A percentile compares a stretch with the other conserved stretches of the same genome.
These are phyloP conservation scores for Geococcyx californianus DNA, from an alignment of 2,113 vertebrate genomes.

Conservation along the genomic window DNA sequence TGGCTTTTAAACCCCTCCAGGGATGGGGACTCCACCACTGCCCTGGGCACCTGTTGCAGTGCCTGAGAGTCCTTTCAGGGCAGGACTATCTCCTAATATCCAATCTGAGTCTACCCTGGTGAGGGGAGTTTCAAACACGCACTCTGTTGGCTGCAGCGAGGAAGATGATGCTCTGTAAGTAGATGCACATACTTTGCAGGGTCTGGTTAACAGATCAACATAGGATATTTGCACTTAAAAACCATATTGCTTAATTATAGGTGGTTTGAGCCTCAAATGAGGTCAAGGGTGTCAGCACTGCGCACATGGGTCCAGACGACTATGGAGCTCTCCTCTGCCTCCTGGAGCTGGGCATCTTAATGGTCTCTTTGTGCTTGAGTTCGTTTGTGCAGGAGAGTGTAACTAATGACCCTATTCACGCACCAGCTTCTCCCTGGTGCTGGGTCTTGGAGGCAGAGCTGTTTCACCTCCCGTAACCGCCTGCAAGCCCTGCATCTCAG, in stretches of 20 bases:
- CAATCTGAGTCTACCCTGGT: too few species aligned
- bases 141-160: neutral
- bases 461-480: neutral
- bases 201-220: fast-evolving
- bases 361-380: neutral
- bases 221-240: fast-evolving
- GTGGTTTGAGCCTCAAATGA: neutral
- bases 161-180: neutral
- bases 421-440: neutral
- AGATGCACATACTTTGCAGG: fast-evolving
- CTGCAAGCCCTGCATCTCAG: fast-evolving
- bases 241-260: neutral
- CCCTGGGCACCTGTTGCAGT: too few species aligned
- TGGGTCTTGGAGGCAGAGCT: neutral
- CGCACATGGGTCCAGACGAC: fast-evolving
- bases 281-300: neutral
- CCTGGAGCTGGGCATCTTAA: neutral
- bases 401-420: neutral
- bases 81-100: too few species aligned
- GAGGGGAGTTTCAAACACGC: neutral
- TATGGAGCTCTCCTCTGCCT: neutral
- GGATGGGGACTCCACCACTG: too few species aligned
- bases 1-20: too few species aligned
- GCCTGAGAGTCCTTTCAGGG: too few species aligned
- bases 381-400: neutral